Evolutionary conservation across 2,113 vertebrate genomes (phyloP), one percentile per base, ranked within the genome.

Genomic region (Scophthalmus maximus): DNA sequence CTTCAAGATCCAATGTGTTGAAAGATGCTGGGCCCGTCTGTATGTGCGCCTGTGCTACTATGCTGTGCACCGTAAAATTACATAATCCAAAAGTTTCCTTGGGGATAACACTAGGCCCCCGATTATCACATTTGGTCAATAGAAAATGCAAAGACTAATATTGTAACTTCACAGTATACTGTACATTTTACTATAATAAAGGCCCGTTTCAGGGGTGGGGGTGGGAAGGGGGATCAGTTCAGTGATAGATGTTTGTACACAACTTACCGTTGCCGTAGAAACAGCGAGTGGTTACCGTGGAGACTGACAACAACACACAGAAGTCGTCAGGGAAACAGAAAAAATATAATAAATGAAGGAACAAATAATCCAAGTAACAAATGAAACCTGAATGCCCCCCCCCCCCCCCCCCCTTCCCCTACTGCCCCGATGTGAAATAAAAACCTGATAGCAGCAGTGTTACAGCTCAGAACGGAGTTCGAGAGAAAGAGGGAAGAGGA

Each of bases 241-340:
- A 92, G 91, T 91, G 81, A 92, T 85, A 77, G 74, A 89, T 82
- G 87, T 90, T 89, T 89, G 89, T 88, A 92, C 91, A 92, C 87
- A 92, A 93, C 93, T 93, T 93, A 93, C 93, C 93, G 89, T 91
- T 90, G 89, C 86, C 76, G 91, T 78, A 87, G 91, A 90, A 91
- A 93, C 91, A 91, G 91, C 90, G 91, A 91, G 91, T 89, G 88
- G 92, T 92, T 93, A 93, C 89, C 92, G 86, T 91, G 92, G 92
- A 93, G 86, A 93, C 92, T 93, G 92, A 93, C 92, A 92, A 93
- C 91, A 93, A 93, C 93, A 91, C 90, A 93, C 90, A 93, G 91
- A 93, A 92, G 92, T 93, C 91, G 87, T 93, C 92, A 93, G 91
- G 92, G 90, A 93, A 93, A 93, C 90, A 93, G 91, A 91, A 93